Base-by-base conservation (phyloP, 2,888 invertebrate species). In the Thymelicus acteon region DNA sequence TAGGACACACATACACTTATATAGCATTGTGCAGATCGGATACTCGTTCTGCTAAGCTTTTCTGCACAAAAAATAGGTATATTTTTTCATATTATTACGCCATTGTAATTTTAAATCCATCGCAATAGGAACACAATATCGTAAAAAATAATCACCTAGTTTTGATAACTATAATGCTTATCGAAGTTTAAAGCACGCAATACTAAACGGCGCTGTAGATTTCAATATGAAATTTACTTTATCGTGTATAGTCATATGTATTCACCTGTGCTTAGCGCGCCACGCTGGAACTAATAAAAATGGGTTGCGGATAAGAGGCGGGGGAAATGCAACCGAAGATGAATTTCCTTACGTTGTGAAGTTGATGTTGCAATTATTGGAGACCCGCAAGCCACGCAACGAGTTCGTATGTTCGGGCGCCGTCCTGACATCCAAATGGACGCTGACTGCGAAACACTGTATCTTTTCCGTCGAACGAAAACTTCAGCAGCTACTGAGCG, bases 101-200 rank as follows among this genome's bases (percentile, higher is more conserved):
- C 19, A 19, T 19, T 19, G 19, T 19, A 19, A 19, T 19, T 19
- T 19, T 19, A 19, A 19, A 0, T 19, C 19, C 19, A 19, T 19
- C 19, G 19, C 39, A 40, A 40, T 98, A 8, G 79, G 7, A 88
- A 83, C n/a, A 64, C 39, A n/a, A 40, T n/a, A 52, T 57, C 19
- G 24, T 57, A 31, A 57, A 19, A 19, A 10, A 60, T 12, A 10
- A 39, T 7, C 31, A 10, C 31, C 31, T 24, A 57, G 31, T 15
- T 57, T 8, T 7, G 7, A 40, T 40, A 40, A 7, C 7, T 40
- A 2, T 40, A 40, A 7, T 40, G 39, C 7, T 40, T 40, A 40
- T 40, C 39, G 39, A 40, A 40, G 6, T 57, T 57, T 4, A 31
- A 57, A 57, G 10, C 12, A 31, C 7, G 1, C 12, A 31, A 15